Evolutionary conservation across 2,888 invertebrate species (phyloP), one percentile per base, ranked within the genome.

Genomic region (Drosophila falleni): DNA sequence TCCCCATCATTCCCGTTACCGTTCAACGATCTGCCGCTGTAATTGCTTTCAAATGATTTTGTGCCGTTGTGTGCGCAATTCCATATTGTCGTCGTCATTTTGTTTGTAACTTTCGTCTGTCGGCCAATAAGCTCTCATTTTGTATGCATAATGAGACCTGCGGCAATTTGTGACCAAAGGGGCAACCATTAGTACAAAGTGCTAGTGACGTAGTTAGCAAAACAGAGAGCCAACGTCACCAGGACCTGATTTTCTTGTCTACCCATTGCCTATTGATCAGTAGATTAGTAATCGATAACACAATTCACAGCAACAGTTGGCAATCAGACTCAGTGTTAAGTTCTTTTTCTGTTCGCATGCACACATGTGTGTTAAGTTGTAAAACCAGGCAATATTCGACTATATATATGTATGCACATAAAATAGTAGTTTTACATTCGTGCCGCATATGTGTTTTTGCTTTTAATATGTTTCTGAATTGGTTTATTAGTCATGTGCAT

Each of bases 11-110:
- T n/a, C 35, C 13, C 41, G 41, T 41, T 11, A n/a, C 39, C 11
- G 29, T n/a, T 16, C 47, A 50, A 15, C 62, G 46, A 59, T 37
- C 64, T 66, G 66, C 64, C 50, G 73, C 67, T 77, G 86, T 85
- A 88, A 85, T 85, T 88, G 85, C 85, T 88, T 88, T 74, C 87
- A 86, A 88, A 85, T 85, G 88, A 85, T 85, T 85, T 85, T 86
- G 83, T 85, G 76, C 71, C 74, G 74, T 67, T 84, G 87, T 83
- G 70, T 84, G 83, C 85, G 87, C 87, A 87, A 74, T 83, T 87
- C 79, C 83, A 83, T 83, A 84, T 84, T 77, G 87, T 81, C 84
- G 64, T 76, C 68, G 72, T 83, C 78, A 67, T 63, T 75, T 67
- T 70, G 69, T 78, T 67, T 69, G 68, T 55, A 62, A 35, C 29